phyloP scores from a whole-genome alignment of 2,888 invertebrate genomes.

The Synanthedon formicaeformis region DNA sequence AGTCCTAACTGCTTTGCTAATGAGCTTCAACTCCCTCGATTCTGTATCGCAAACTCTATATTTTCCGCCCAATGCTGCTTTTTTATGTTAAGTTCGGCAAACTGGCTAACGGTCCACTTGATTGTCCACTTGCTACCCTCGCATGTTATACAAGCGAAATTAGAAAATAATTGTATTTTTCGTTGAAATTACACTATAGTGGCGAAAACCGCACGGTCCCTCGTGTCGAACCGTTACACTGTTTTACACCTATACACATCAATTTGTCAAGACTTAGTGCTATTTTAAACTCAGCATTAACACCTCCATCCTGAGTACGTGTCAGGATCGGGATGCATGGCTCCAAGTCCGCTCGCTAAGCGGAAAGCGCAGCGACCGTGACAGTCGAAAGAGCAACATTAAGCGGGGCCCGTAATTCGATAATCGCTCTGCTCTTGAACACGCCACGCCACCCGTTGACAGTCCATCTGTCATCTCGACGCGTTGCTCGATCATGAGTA shows the following conservation, averaged over 20 bases:
- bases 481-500: not conserved
- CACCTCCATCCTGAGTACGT: constrained; percentile 7
- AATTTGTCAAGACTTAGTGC: not conserved
- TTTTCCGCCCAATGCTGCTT: too few relatives aligned
- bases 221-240: not conserved
- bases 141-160: too few relatives aligned
- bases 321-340: not conserved
- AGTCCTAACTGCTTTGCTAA: too few relatives aligned
- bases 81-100: too few relatives aligned
- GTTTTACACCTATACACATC: not conserved
- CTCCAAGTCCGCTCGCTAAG: constrained; percentile 9
- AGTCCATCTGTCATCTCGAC: constrained; percentile 41
- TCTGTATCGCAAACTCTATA: too few relatives aligned
- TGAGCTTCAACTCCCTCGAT: too few relatives aligned
- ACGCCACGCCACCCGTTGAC: constrained; percentile 21
- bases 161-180: too few relatives aligned
- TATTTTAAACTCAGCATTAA: not conserved
- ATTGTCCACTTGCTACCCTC: too few relatives aligned
- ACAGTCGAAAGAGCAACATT: constrained; percentile 62
- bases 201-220: too few relatives aligned
- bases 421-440: constrained; percentile 65
- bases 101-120: too few relatives aligned
- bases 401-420: constrained; percentile 60
- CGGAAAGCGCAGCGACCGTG: constrained; percentile 51
- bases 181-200: too few relatives aligned